Base-by-base conservation (phyloP, 2,113 vertebrate genomes). In the Nansenia antarctica region DNA sequence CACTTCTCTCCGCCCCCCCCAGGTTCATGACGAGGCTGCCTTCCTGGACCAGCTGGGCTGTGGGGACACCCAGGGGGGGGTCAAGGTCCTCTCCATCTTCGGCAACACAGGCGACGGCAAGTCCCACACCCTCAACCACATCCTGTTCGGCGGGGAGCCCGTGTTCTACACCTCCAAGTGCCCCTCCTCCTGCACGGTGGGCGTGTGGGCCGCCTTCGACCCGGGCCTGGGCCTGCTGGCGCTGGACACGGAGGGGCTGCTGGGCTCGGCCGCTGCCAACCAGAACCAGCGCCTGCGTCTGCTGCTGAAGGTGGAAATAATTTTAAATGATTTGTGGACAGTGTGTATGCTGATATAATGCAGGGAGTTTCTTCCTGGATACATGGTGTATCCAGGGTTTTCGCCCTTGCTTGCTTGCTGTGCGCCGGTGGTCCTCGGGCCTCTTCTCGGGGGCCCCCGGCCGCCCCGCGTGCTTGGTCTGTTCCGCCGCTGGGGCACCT, bases 91-190 rank as follows among this genome's bases (percentile, higher is more conserved):
- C 34, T 93, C 92, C 69, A 91, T 94, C 78, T 94, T 94, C 15
- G 93, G 93, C n/a, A 94, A 94, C 84, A 94, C 93, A 0, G 93
- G 93, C 0, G 93, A 94, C n/a, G 93, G 93, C 69, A 94, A 94
- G 80, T 94, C 93, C 3, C 93, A 94, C 84, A 94, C 93, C 0
- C 90, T 94, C 12, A 94, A 94, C 75, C 87, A 93, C 34, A 88
- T 93, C 59, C 78, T 94, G 8, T 94, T 94, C 12, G 68, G 67
- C 0, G 92, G 92, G 0, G 65, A 85, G 30, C 88, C 81, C 12
- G 83, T 93, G 22, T 94, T 94, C 62, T 84, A 72, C 70, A 94
- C 93, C 4, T 94, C 92, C 59, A 90, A 92, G 64, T 91, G 91
- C 15, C 92, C 93, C 66, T 88, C 82, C 70, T 94, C 93, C 30